Conservation (phyloP, 2,888 invertebrate genomes). For the Drosophila nr. fundita region DNA sequence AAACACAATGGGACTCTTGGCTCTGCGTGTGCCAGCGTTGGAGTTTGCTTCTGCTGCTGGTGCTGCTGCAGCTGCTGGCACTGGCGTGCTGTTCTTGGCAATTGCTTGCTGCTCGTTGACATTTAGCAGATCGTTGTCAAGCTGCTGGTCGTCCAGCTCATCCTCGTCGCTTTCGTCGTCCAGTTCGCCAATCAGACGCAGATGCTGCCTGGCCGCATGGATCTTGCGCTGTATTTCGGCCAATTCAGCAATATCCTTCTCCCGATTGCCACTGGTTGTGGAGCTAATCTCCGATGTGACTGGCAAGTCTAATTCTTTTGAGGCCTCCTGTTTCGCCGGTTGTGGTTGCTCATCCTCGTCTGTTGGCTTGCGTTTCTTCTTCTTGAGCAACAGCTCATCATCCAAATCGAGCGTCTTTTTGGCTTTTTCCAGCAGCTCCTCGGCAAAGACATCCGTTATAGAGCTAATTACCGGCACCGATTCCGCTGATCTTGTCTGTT, state of each 20-base stretch:
- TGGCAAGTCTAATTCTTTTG: slow-evolving; percentile 86
- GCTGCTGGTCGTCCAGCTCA: slow-evolving; percentile 80
- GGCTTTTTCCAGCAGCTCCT: slow-evolving; percentile 86
- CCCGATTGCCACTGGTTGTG: slow-evolving; percentile 77
- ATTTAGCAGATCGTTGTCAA: slow-evolving; percentile 89
- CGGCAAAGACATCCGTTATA: slow-evolving; percentile 88
- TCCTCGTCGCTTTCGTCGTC: slow-evolving; percentile 70
- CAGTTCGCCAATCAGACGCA: slow-evolving; percentile 85
- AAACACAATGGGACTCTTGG: slow-evolving; percentile 83
- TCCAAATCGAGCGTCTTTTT: slow-evolving; percentile 81
- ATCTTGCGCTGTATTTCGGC: slow-evolving; percentile 88
- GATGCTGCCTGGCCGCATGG: slow-evolving; percentile 86
- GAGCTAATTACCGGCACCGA: slow-evolving; percentile 81
- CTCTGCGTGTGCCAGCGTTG: slow-evolving; percentile 44
- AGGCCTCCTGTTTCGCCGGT: slow-evolving; percentile 65
- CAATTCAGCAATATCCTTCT: slow-evolving; percentile 86
- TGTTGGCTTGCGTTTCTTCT: slow-evolving; percentile 67
- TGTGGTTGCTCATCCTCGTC: slow-evolving; percentile 45
- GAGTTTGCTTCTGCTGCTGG: slow-evolving; percentile 17
- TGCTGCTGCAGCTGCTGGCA: slow-evolving; percentile 10
- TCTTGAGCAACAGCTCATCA: slow-evolving; percentile 75
- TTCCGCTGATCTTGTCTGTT: slow-evolving; percentile 32
- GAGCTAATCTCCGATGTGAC: slow-evolving; percentile 85
- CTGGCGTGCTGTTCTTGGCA: slow-evolving; percentile 43
- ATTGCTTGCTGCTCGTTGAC: slow-evolving; percentile 87